phyloP scores from a whole-genome alignment of 2,797 vertebrate genomes.

The Tragopan temminckii region DNA sequence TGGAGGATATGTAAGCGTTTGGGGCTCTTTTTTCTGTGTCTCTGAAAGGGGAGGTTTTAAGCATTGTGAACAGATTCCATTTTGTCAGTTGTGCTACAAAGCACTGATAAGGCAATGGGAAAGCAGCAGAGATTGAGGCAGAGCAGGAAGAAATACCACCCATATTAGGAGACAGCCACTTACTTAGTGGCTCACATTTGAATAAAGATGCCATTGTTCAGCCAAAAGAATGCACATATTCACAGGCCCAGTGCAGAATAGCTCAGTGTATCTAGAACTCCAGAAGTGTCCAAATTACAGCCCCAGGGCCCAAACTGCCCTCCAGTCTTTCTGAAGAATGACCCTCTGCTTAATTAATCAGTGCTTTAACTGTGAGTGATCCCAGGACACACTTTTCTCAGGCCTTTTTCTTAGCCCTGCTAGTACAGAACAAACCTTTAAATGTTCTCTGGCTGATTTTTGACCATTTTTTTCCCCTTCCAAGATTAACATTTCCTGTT shows the following conservation, averaged over 20 bases:
- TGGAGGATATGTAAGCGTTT: conserved; percentile 47
- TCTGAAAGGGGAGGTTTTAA: conserved; percentile 53
- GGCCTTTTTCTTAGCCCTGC: conserved; percentile 62
- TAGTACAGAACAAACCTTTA: conserved; percentile 72
- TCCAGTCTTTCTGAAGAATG: conserved; percentile 70
- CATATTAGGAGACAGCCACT: conserved; percentile 71
- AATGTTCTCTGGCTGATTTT: conserved; percentile 76
- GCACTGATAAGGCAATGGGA: conserved; percentile 68
- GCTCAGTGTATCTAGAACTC: conserved; percentile 75
- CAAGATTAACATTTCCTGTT: conserved; percentile 76
- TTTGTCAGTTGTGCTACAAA: conserved; percentile 65
- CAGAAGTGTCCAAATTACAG: conserved; percentile 75
- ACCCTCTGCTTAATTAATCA: conserved; percentile 71
- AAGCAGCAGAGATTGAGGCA: conserved; percentile 65
- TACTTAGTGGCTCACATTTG: conserved; percentile 56
- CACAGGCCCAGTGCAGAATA: conserved; percentile 57
- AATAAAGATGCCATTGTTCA: conserved; percentile 75
- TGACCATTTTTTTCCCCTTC: conserved; percentile 69
- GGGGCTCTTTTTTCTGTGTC: conserved; percentile 50
- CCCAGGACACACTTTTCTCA: conserved; percentile 73
- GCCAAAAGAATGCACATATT: conserved; percentile 68
- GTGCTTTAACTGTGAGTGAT: conserved; percentile 67
- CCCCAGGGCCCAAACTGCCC: conserved; percentile 69
- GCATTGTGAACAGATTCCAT: conserved; percentile 69
- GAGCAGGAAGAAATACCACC: conserved; percentile 75